Conservation (phyloP, 1,140 invertebrate species). For the Caerostris darwini region DNA sequence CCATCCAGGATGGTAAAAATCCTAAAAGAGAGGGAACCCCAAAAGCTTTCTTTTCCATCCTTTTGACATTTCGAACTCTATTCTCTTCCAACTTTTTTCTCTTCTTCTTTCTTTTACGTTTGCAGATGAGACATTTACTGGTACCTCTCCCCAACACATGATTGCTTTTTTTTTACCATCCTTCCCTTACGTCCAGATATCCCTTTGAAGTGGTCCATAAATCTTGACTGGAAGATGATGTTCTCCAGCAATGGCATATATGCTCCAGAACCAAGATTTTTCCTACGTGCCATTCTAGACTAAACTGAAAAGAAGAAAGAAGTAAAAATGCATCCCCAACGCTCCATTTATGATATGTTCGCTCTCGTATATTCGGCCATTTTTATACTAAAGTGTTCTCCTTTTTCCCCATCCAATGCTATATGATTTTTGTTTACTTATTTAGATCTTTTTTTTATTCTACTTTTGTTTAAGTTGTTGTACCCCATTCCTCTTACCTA, state of each 20-base stretch:
- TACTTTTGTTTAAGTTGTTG: slow-evolving; percentile 10
- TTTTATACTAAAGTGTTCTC: slow-evolving; percentile 42
- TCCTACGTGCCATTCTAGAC: background rate
- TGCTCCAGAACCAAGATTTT: slow-evolving; percentile 8
- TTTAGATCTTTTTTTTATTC: slow-evolving; percentile 30
- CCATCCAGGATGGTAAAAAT: no score
- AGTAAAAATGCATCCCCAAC: background rate
- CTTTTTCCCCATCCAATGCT: slow-evolving; percentile 9
- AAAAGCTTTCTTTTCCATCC: no score
- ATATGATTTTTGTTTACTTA: slow-evolving; percentile 18
- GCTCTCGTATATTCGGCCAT: slow-evolving; percentile 54
- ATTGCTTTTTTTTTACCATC: no score
- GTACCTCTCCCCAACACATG: no score
- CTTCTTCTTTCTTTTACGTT: no score
- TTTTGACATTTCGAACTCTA: no score
- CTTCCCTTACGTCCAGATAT: no score
- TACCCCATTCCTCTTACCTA: no score
- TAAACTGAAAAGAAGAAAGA: no score
- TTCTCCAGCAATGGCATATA: slow-evolving; percentile 55
- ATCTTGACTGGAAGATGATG: slow-evolving; percentile 65
- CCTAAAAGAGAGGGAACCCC: no score
- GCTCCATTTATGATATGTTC: slow-evolving; percentile 70
- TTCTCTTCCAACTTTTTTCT: no score
- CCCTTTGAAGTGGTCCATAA: slow-evolving; percentile 66
- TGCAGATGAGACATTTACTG: no score